Evolutionary conservation across 2,797 vertebrate genomes (phyloP).

Genomic region (Phylloscopus collybita): DNA sequence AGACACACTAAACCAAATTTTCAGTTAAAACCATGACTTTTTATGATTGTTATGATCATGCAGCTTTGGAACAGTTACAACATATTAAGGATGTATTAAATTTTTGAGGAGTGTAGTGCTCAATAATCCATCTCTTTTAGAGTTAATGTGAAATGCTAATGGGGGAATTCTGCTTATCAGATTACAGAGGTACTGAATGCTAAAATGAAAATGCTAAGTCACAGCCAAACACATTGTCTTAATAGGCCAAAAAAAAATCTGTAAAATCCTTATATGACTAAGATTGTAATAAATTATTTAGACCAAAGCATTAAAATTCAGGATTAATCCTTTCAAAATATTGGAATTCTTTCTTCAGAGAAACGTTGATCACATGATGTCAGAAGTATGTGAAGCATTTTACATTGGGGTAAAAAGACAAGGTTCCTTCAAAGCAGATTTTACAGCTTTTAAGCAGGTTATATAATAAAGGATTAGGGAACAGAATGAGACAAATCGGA

Average conservation of each 20-base stretch:
- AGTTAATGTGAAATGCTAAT: background rate
- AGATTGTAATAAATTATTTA: background rate
- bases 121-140: background rate
- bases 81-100: background rate
- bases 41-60: background rate
- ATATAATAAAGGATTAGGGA: conserved; percentile 64
- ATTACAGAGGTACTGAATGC: background rate
- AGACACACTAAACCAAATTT: background rate
- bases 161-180: background rate
- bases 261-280: background rate
- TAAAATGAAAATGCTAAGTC: background rate
- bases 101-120: background rate
- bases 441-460: conserved; percentile 65
- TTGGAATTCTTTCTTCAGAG: conserved; percentile 7
- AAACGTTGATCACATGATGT: conserved; percentile 23
- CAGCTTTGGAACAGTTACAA: background rate
- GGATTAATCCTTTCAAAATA: conserved; percentile 14
- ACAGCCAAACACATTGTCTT: background rate
- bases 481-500: conserved; percentile 54
- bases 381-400: conserved; percentile 48
- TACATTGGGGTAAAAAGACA: conserved; percentile 38
- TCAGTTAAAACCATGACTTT: background rate
- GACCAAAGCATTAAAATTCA: background rate
- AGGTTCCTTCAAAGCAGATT: conserved; percentile 61
- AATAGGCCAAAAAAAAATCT: background rate